Percentiles rank a stretch among this genome's conserved stretches.
Conservation (phyloP, 2,113 vertebrate genomes). For the Catagonus wagneri region DNA sequence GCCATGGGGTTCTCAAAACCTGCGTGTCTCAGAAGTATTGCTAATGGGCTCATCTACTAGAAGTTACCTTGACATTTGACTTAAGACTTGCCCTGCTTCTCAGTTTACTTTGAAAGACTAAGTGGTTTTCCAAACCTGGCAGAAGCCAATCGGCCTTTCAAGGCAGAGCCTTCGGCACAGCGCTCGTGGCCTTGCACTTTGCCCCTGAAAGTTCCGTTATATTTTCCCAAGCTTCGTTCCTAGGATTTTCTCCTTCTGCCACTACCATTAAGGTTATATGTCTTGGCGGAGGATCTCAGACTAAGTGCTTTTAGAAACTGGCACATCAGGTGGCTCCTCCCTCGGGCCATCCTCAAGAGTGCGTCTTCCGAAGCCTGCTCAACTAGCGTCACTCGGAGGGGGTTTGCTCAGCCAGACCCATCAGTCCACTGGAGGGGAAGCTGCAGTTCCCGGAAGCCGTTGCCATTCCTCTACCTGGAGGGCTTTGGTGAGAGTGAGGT, state of each 20-base stretch:
- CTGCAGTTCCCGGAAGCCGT: not conserved
- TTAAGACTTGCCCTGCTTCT: constrained; percentile 47
- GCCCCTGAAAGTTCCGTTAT: constrained; percentile 53
- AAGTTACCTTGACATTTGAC: constrained; percentile 53
- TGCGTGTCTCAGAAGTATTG: constrained; percentile 18
- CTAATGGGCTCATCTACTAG: constrained; percentile 62
- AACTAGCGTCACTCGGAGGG: not conserved
- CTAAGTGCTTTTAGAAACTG: constrained; percentile 57
- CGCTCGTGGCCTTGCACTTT: constrained; percentile 55
- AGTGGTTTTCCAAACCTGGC: constrained; percentile 67
- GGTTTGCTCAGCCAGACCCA: not conserved
- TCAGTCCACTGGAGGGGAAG: not conserved
- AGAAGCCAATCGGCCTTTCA: not conserved
- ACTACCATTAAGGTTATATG: constrained; percentile 54
- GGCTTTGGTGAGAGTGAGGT: not conserved
- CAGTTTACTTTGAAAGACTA: constrained; percentile 52
- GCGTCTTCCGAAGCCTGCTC: not conserved
- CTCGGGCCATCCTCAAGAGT: not conserved
- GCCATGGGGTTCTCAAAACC: not conserved
- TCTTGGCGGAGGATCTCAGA: not conserved
- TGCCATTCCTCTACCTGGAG: not conserved
- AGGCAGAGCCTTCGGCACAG: not conserved
- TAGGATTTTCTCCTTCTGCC: not conserved
- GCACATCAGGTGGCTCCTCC: not conserved
- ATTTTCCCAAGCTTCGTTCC: constrained; percentile 49